Evolutionary conservation across 1,140 invertebrate species (phyloP).

Genomic region (Fopius arisanus): DNA sequence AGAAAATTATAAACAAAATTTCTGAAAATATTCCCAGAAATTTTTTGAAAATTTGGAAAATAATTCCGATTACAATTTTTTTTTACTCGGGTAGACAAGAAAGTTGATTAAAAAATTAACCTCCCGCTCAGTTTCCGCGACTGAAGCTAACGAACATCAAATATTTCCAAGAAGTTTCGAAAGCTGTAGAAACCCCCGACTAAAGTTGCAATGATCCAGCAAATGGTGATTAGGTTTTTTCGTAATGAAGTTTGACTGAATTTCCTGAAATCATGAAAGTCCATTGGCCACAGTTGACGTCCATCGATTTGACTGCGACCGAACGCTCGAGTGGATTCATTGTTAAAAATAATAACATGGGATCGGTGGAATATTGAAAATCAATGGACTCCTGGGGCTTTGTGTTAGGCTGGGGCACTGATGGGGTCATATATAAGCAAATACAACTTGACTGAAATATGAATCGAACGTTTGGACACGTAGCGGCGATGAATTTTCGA

Average conservation of each 20-base stretch:
- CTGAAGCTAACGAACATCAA: not conserved
- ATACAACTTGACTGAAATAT: not conserved
- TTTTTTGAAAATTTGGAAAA: no score
- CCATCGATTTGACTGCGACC: not conserved
- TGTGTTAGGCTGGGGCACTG: not conserved
- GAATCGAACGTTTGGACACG: constrained; percentile 12
- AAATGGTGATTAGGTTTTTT: not conserved
- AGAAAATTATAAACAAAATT: no score
- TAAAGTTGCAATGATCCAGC: not conserved
- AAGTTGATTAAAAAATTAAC: not conserved
- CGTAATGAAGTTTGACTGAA: not conserved
- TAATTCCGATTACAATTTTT: no score
- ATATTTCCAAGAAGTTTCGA: not conserved
- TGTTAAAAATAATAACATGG: not conserved
- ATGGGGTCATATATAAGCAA: not conserved
- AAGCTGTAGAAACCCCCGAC: not conserved
- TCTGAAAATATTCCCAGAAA: no score
- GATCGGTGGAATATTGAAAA: not conserved
- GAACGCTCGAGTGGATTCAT: not conserved
- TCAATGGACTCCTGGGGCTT: not conserved
- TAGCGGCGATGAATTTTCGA: constrained; percentile 21
- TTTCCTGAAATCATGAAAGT: not conserved
- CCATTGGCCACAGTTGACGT: not conserved
- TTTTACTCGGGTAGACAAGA: no score
- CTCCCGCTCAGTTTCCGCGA: not conserved